phyloP scores from a whole-genome alignment of 2,888 invertebrate species.

The Nymphalis c-album region DNA sequence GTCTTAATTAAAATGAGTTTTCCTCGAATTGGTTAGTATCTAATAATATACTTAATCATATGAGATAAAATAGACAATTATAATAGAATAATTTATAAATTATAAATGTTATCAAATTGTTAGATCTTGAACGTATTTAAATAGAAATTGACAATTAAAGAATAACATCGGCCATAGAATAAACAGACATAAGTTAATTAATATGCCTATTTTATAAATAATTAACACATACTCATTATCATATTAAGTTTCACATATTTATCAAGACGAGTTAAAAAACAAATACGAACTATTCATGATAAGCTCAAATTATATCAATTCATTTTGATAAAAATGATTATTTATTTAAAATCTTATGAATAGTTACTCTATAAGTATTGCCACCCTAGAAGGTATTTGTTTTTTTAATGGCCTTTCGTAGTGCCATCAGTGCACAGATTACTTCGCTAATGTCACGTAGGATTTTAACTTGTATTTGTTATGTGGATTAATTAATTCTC shows the following conservation, averaged over 20 bases:
- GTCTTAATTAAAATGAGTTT: neutral
- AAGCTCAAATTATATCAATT: neutral
- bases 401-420: neutral
- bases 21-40: slow-evolving; percentile 2
- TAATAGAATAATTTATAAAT: neutral
- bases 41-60: neutral
- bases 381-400: too few relatives aligned
- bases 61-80: neutral
- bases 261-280: neutral
- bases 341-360: too few relatives aligned
- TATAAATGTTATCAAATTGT: slow-evolving; percentile 3
- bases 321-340: too few relatives aligned
- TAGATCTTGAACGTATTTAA: neutral
- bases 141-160: slow-evolving; percentile 6
- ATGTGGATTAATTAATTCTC: neutral
- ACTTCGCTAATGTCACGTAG: neutral
- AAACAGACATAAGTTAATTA: slow-evolving; percentile 4
- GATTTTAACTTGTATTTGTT: neutral
- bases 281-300: neutral
- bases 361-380: too few relatives aligned
- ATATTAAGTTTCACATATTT: neutral
- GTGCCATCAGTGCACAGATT: neutral
- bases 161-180: neutral
- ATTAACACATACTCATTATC: slow-evolving; percentile 1
- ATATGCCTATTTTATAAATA: neutral